Conservation (phyloP, 2,113 vertebrate species). For the Pluvianellus socialis region DNA sequence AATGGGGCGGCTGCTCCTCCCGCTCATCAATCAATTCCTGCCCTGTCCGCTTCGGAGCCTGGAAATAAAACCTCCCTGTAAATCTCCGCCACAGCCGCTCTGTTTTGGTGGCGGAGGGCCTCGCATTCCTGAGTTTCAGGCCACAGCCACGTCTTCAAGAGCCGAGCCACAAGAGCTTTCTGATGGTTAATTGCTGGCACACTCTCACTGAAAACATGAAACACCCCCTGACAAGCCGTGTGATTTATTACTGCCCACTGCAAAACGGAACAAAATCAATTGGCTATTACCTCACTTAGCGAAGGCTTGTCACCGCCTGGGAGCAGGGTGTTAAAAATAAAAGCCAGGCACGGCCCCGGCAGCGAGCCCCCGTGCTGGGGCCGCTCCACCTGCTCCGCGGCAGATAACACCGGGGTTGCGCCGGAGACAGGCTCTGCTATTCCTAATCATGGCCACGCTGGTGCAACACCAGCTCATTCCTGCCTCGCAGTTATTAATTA, state of each 20-base stretch:
- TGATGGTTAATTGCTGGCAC: conserved; percentile 92
- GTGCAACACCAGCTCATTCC: neutral
- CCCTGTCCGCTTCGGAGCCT: conserved; percentile 36
- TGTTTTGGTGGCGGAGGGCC: conserved; percentile 46
- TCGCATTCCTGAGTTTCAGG: conserved; percentile 16
- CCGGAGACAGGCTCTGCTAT: fast-evolving
- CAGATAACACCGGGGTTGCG: conserved; percentile 1
- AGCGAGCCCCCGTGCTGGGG: neutral
- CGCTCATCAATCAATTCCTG: conserved; percentile 52
- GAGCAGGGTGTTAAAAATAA: conserved; percentile 88
- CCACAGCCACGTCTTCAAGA: conserved; percentile 51
- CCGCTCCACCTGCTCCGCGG: neutral
- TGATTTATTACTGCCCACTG: conserved; percentile 96
- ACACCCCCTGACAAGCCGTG: conserved; percentile 87
- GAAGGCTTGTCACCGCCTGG: conserved; percentile 90
- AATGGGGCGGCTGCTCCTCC: neutral
- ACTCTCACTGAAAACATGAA: conserved; percentile 86
- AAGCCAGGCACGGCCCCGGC: conserved; percentile 76
- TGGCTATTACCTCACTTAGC: conserved; percentile 97
- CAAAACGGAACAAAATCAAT: conserved; percentile 97
- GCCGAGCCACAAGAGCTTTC: conserved; percentile 78
- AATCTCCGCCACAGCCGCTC: conserved; percentile 3
- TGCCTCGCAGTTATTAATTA: neutral
- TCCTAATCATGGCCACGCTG: fast-evolving
- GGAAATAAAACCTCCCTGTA: conserved; percentile 22